Conservation (phyloP, 2,113 vertebrate genomes). For the Eublepharis macularius region DNA sequence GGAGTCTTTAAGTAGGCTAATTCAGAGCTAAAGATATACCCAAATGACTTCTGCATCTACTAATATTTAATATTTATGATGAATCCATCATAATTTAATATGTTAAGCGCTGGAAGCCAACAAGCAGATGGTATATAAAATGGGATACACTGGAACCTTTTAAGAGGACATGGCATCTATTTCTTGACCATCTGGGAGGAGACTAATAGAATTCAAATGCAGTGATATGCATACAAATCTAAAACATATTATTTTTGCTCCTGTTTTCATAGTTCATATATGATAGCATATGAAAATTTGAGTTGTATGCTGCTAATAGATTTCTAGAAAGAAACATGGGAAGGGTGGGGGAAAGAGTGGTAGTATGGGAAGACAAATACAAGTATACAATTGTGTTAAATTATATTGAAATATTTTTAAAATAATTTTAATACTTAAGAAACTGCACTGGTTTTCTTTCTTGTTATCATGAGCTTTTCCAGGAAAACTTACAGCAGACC, state of each 20-base stretch:
- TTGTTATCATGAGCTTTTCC: too few species aligned
- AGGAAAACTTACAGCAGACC: too few species aligned
- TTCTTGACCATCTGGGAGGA: background rate
- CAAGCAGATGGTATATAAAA: background rate
- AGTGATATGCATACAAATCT: background rate
- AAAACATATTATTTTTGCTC: background rate
- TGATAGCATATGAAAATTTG: background rate
- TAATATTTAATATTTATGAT: background rate
- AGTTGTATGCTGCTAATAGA: background rate
- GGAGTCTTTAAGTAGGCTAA: too few species aligned
- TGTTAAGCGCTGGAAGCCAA: background rate
- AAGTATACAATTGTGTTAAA: too few species aligned
- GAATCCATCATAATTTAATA: background rate
- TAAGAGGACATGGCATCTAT: background rate
- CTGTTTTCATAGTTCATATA: background rate
- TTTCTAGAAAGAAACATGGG: background rate
- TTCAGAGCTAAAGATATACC: too few species aligned
- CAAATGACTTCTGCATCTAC: too few species aligned
- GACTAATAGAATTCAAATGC: background rate
- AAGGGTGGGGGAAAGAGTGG: background rate
- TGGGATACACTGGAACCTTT: background rate
- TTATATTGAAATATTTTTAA: too few species aligned
- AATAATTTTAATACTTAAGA: too few species aligned
- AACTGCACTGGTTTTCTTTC: too few species aligned
- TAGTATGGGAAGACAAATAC: too few species aligned